phyloP scores from a whole-genome alignment of 2,113 vertebrate species.

The Oreochromis spilurus region DNA sequence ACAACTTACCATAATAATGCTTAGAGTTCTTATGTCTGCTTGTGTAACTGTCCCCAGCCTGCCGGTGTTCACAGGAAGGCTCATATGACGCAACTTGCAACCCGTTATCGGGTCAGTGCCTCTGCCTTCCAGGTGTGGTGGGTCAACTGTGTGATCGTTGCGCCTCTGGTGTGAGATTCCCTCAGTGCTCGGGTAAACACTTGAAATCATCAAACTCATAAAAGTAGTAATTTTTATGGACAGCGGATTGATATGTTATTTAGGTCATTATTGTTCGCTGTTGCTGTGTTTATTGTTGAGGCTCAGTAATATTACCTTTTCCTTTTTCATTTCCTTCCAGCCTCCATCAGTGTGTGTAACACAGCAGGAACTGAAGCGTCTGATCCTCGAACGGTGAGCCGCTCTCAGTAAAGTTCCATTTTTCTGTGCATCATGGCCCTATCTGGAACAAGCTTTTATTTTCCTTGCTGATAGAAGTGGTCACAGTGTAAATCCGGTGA shows the following conservation, averaged over 20 bases:
- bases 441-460: neutral
- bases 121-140: conserved; percentile 71
- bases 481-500: neutral
- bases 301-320: neutral
- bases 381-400: conserved; percentile 76
- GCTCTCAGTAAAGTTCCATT: neutral
- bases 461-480: neutral
- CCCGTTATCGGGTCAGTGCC: conserved; percentile 75
- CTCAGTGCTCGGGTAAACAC: conserved; percentile 77
- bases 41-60: conserved; percentile 67
- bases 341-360: conserved; percentile 70
- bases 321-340: conserved; percentile 21
- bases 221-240: neutral
- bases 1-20: neutral
- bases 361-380: conserved; percentile 70
- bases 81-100: conserved; percentile 72
- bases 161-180: conserved; percentile 71
- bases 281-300: neutral
- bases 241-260: neutral
- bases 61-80: conserved; percentile 76
- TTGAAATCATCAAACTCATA: neutral
- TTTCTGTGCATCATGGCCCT: neutral
- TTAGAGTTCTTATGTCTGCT: neutral
- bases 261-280: neutral
- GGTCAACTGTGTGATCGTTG: conserved; percentile 81